Percentiles rank a stretch among this genome's conserved stretches.
Conservation (phyloP, 2,888 invertebrate genomes). For the Caenorhabditis becei region DNA sequence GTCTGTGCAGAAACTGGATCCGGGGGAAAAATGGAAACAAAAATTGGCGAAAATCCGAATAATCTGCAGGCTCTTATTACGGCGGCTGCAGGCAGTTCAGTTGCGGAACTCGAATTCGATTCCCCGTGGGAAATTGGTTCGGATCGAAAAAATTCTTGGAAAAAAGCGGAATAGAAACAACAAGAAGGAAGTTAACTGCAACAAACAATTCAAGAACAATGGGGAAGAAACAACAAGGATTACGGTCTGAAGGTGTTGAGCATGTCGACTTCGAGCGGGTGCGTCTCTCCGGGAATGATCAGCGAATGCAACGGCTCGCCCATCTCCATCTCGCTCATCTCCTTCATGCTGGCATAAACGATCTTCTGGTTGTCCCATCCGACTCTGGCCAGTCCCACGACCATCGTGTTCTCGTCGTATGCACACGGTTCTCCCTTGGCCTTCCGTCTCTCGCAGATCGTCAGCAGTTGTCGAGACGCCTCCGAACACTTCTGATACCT, state of each 20-base stretch:
- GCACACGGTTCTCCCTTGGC: conserved; percentile 71
- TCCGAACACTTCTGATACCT: conserved; percentile 93
- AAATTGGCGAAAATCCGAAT: conserved; percentile 16
- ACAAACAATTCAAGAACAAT: neutral
- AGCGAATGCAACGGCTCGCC: conserved; percentile 95
- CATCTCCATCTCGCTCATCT: conserved; percentile 87
- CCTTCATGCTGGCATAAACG: conserved; percentile 87
- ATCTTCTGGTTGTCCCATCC: conserved; percentile 91
- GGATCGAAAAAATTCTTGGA: neutral
- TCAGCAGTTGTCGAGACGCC: conserved; percentile 90
- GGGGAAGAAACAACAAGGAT: conserved; percentile 19
- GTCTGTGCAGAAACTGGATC: conserved; percentile 31
- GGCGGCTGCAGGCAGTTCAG: conserved; percentile 4
- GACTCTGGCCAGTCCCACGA: conserved; percentile 92
- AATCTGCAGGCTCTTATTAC: conserved; percentile 36
- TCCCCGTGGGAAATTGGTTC: neutral
- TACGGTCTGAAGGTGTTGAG: conserved; percentile 83
- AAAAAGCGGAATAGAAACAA: neutral
- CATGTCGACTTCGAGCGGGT: conserved; percentile 94
- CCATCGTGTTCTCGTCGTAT: conserved; percentile 85
- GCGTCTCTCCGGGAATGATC: conserved; percentile 89
- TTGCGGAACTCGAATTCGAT: neutral
- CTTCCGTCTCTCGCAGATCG: conserved; percentile 85
- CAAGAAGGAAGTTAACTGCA: neutral
- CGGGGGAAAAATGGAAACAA: conserved; percentile 13